Percentiles rank a stretch among this genome's conserved stretches.
phyloP scores from a whole-genome alignment of 2,888 invertebrate genomes.

The Yponomeuta sedellus region DNA sequence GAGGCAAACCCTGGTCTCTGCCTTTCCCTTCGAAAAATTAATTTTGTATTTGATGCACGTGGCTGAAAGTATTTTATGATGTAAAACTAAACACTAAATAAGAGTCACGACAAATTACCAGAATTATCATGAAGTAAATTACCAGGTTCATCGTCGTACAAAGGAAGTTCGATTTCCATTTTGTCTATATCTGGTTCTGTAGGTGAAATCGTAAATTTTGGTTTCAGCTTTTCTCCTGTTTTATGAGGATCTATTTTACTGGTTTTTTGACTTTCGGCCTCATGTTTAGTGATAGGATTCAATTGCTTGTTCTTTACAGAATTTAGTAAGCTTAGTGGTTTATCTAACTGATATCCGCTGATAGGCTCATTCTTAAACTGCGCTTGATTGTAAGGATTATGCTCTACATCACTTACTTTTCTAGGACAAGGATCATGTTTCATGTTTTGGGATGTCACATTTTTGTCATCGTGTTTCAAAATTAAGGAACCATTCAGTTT shows the following conservation, averaged over 20 bases:
- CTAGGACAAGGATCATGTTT: background rate
- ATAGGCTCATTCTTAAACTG: background rate
- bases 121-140: background rate
- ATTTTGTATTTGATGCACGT: no score
- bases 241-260: background rate
- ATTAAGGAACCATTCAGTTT: background rate
- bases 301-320: background rate
- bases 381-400: background rate
- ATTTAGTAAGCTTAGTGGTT: background rate
- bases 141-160: background rate
- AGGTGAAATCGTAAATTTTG: background rate
- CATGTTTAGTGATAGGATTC: background rate
- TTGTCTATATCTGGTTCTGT: background rate
- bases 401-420: background rate
- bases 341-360: background rate
- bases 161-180: background rate
- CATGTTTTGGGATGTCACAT: background rate
- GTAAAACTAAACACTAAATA: no score
- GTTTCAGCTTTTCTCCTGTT: background rate
- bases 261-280: background rate
- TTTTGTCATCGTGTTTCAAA: background rate
- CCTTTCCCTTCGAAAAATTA: no score
- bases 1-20: no score
- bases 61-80: no score
- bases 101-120: no score